Evolutionary conservation across 2,113 vertebrate species (phyloP), one percentile per base, ranked within the genome.

Genomic region (Osmerus eperlanus): DNA sequence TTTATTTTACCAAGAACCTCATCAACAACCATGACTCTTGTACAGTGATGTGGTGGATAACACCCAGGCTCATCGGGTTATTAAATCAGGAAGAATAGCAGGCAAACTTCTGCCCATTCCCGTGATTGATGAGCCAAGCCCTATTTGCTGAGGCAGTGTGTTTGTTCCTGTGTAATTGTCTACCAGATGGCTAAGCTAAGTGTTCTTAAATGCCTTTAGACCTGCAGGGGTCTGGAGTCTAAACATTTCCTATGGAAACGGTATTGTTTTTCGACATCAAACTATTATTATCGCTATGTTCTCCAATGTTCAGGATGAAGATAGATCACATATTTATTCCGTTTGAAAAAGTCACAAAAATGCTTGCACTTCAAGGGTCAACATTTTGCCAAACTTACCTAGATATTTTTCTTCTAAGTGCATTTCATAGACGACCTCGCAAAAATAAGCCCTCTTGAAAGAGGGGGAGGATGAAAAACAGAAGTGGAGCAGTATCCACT

Each of bases 131-230:
- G 92, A 93, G 87, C 87, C 87, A 73, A 83, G 86, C 88, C 90
- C 90, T 90, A 91, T 92, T 91, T 92, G 91, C 92, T 93, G 92
- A 93, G 91, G 90, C 91, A 86, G 90, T 88, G 84, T 89, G 89
- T 93, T 93, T 92, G 91, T 93, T 91, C 88, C 90, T 73, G 79
- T 86, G 90, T 93, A 92, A 92, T 93, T 92, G 90, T 93, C 89
- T 88, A 91, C 87, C 92, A 93, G 91, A 93, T 93, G 92, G 92
- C 92, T 91, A 91, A 90, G 89, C 90, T 93, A 92, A 91, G 89
- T 90, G 89, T 87, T 91, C 91, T 89, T 91, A 90, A 91, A 91
- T 89, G 90, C 90, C 86, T 91, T 90, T 89, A 88, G 84, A 89
- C 83, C 87, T 88, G 89, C 84, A 81, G 87, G 89, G 86, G 81